Evolutionary conservation across 2,113 vertebrate genomes (phyloP).

Genomic region (Eidolon helvum): DNA sequence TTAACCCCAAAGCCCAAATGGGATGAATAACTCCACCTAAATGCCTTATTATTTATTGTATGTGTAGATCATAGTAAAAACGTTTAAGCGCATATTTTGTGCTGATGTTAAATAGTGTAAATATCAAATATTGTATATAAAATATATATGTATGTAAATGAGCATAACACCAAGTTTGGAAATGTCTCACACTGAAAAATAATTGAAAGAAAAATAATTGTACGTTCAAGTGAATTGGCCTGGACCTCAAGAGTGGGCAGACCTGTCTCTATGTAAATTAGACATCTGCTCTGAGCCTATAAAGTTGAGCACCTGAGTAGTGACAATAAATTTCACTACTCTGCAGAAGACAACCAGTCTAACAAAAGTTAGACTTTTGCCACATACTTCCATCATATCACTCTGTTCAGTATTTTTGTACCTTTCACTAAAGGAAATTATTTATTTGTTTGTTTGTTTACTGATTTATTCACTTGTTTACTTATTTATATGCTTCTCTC

Average conservation of each 20-base stretch:
- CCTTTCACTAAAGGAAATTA: not conserved
- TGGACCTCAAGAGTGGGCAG: not conserved
- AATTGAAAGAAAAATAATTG: slow-evolving; percentile 12
- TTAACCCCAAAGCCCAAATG: not conserved
- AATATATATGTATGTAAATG: not conserved
- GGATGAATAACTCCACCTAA: not conserved
- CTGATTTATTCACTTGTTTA: too few relatives aligned
- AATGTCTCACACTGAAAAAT: not conserved
- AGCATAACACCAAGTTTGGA: not conserved
- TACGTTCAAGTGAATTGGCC: not conserved
- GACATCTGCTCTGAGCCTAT: not conserved
- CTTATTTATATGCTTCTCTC: not conserved
- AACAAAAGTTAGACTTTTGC: not conserved
- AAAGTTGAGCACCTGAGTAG: not conserved
- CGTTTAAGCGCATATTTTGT: not conserved
- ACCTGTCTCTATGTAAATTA: not conserved
- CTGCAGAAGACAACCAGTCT: not conserved
- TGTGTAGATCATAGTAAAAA: not conserved
- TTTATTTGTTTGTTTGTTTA: not conserved
- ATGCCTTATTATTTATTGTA: not conserved
- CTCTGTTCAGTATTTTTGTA: not conserved
- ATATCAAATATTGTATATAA: not conserved
- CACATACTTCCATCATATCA: not conserved
- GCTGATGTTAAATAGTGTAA: not conserved
- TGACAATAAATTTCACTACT: not conserved